A percentile compares a stretch with the other conserved stretches of the same genome.
Conservation (phyloP, 2,797 vertebrate genomes). For the Cichlasoma orientale region DNA sequence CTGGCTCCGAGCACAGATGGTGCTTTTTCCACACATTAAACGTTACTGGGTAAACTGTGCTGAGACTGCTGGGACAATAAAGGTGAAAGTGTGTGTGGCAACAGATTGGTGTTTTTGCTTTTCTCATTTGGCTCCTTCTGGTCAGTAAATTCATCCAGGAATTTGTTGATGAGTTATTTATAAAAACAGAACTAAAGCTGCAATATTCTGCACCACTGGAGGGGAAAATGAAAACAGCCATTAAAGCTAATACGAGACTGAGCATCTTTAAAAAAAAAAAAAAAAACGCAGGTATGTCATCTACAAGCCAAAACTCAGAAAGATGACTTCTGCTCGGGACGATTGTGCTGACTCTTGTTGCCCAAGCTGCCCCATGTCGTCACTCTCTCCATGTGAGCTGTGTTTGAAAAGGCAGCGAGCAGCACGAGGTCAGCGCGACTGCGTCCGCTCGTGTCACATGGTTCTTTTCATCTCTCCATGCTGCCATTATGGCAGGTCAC, state of each 20-base stretch:
- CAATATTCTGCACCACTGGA: conserved; percentile 67
- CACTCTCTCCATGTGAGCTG: conserved; percentile 52
- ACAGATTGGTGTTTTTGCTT: conserved; percentile 48
- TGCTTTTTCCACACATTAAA: conserved; percentile 58
- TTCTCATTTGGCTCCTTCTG: conserved; percentile 52
- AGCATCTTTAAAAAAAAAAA: conserved; percentile 12
- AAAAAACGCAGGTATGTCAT: conserved; percentile 26
- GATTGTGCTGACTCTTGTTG: conserved; percentile 62
- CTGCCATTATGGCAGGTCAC: conserved; percentile 70
- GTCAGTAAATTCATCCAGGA: conserved; percentile 48
- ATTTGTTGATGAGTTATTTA: conserved; percentile 49
- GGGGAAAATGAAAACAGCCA: conserved; percentile 67
- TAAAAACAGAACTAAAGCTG: conserved; percentile 26
- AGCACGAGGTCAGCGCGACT: conserved; percentile 55
- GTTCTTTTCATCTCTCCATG: conserved; percentile 75
- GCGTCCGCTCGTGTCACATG: conserved; percentile 63
- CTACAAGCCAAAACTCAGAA: conserved; percentile 6
- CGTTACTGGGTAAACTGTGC: conserved; percentile 49
- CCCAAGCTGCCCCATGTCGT: conserved; percentile 63
- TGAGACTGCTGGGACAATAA: conserved; percentile 37
- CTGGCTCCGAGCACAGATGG: conserved; percentile 68
- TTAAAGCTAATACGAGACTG: conserved; percentile 35
- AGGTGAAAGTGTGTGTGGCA: conserved; percentile 28
- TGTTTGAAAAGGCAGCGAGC: conserved; percentile 67
- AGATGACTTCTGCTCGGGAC: conserved; percentile 55